Percentiles rank a stretch among this genome's conserved stretches.
These are phyloP conservation scores for Oscheius sp. DNA, from an alignment of 2,888 invertebrate species.

Conservation along the genomic window DNA sequence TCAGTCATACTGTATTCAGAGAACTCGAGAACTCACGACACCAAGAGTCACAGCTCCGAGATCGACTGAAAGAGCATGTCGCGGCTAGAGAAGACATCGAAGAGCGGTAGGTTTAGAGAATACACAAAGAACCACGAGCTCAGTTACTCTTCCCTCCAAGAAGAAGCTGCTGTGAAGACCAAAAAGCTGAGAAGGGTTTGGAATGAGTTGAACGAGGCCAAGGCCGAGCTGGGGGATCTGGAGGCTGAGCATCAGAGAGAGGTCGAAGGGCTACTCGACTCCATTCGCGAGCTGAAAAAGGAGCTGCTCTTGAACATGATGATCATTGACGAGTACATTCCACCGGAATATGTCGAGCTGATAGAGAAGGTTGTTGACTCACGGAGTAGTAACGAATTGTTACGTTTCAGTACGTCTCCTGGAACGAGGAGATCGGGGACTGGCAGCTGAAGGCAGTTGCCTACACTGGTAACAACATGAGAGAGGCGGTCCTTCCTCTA, in stretches of 20 bases:
- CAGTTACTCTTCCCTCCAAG: constrained; percentile 91
- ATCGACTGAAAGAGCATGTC: constrained; percentile 45
- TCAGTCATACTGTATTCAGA: constrained; percentile 29
- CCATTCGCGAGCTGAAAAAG: constrained; percentile 87
- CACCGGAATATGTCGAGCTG: constrained; percentile 87
- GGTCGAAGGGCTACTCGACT: constrained; percentile 94
- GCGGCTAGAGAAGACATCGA: constrained; percentile 56
- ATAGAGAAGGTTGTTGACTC: constrained; percentile 59
- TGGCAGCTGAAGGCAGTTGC: constrained; percentile 98
- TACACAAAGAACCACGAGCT: background rate
- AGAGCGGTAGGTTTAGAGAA: constrained; percentile 41
- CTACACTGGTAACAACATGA: constrained; percentile 98
- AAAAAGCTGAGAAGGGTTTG: constrained; percentile 83
- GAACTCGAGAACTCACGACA: constrained; percentile 60
- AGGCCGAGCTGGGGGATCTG: constrained; percentile 74
- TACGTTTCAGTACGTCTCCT: constrained; percentile 82
- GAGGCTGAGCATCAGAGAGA: constrained; percentile 95
- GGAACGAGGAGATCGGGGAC: constrained; percentile 98
- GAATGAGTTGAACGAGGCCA: constrained; percentile 49
- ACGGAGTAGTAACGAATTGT: background rate
- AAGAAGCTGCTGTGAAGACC: constrained; percentile 91
- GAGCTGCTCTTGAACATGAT: constrained; percentile 91
- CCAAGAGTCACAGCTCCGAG: constrained; percentile 45
- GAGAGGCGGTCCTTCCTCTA: constrained; percentile 72
- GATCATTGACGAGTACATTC: constrained; percentile 92